A percentile compares a stretch with the other conserved stretches of the same genome.
phyloP scores from a whole-genome alignment of 2,888 invertebrate genomes.

The Drosophila rellima region DNA sequence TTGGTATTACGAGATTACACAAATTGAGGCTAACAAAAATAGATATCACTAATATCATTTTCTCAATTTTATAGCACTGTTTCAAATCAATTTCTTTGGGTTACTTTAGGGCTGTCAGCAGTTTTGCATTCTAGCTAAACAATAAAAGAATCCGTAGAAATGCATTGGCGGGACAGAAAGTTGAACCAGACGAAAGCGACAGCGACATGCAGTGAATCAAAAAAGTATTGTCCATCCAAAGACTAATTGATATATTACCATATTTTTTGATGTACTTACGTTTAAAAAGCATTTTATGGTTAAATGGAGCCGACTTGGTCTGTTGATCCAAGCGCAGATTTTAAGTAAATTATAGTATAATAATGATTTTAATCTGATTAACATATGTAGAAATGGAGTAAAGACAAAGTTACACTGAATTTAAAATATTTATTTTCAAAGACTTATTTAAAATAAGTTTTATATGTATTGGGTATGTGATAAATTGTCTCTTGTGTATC shows the following conservation, averaged over 20 bases:
- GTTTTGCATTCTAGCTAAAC: neutral
- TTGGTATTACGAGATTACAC: constrained; percentile 9
- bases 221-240: too few relatives aligned
- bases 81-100: neutral
- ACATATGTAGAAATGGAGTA: neutral
- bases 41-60: constrained; percentile 5
- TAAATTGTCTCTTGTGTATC: constrained; percentile 35
- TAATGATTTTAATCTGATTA: neutral
- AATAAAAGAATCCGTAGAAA: constrained; percentile 5
- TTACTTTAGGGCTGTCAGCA: neutral
- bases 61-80: neutral
- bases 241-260: too few relatives aligned
- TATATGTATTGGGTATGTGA: constrained; percentile 41
- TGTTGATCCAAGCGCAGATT: too few relatives aligned
- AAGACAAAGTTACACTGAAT: constrained; percentile 19
- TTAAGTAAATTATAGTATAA: too few relatives aligned
- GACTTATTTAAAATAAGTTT: constrained; percentile 49
- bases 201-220: neutral
- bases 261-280: too few relatives aligned
- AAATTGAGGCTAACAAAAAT: constrained; percentile 11
- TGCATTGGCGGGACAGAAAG: neutral
- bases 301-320: too few relatives aligned
- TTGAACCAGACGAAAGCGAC: neutral
- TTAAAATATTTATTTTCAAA: constrained; percentile 56
- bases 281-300: too few relatives aligned